Evolutionary conservation across 2,113 vertebrate species (phyloP).

Genomic region (Coryphaenoides rupestris): DNA sequence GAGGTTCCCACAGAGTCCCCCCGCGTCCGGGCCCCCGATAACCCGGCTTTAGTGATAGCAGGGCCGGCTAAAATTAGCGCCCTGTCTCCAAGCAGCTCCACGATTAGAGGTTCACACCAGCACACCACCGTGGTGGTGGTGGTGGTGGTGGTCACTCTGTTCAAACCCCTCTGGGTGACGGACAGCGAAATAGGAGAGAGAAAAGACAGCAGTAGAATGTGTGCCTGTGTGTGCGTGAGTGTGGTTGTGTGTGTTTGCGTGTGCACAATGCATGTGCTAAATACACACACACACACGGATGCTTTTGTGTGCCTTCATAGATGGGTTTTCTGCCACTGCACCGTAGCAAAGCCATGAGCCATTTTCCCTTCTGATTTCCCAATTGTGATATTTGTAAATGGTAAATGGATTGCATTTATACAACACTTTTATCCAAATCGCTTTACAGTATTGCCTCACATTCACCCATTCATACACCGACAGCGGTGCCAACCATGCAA

Average conservation of each 20-base stretch:
- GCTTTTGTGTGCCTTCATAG: background rate
- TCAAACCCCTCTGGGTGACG: background rate
- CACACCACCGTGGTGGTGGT: too few species aligned
- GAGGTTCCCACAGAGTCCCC: constrained; percentile 30
- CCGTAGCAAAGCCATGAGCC: too few species aligned
- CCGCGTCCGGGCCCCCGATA: constrained; percentile 47
- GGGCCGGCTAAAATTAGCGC: constrained; percentile 65
- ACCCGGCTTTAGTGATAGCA: constrained; percentile 43
- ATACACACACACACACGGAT: too few species aligned
- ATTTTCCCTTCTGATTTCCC: too few species aligned
- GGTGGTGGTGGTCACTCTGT: background rate
- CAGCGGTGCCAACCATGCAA: too few species aligned
- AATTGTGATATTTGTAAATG: too few species aligned
- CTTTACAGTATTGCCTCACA: too few species aligned
- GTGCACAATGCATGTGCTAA: background rate
- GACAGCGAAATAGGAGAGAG: background rate
- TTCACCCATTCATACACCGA: too few species aligned
- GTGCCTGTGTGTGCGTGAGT: background rate
- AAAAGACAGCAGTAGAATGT: background rate
- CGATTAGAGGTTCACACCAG: constrained; percentile 48
- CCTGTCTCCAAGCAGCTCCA: constrained; percentile 45
- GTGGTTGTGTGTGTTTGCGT: background rate
- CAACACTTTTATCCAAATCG: too few species aligned
- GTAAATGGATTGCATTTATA: too few species aligned
- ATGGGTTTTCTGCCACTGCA: background rate